These are phyloP conservation scores for Heliocidaris erythrogramma DNA, from an alignment of 35 echinoderm and acorn worm genomes.

Conservation along the genomic window DNA sequence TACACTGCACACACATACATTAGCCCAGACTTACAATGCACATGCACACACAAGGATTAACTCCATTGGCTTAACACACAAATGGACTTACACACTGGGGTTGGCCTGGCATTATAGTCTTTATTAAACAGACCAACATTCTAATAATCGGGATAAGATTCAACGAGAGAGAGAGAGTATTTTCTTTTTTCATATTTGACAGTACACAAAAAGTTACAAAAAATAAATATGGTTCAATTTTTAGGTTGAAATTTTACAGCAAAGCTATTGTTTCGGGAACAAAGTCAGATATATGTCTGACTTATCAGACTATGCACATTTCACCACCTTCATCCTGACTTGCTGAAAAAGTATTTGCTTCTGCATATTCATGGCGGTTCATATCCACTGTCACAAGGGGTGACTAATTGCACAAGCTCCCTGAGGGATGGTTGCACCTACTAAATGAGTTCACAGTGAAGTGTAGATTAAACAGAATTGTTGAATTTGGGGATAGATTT, in stretches of 20 bases:
- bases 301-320: background rate
- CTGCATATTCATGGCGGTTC: background rate
- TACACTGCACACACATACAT: constrained; percentile 3
- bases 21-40: background rate
- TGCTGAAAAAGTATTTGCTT: background rate
- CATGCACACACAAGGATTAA: background rate
- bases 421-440: background rate
- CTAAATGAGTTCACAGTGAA: background rate
- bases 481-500: too few species aligned
- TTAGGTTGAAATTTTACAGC: too few species aligned
- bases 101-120: background rate
- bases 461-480: too few species aligned
- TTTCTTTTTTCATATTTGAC: too few species aligned
- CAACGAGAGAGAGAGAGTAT: too few species aligned
- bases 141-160: too few species aligned
- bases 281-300: background rate
- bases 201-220: too few species aligned
- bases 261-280: background rate
- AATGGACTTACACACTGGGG: background rate
- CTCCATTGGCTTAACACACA: constrained; percentile 16
- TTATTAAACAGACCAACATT: background rate
- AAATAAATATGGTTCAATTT: too few species aligned
- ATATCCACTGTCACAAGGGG: constrained; percentile 3
- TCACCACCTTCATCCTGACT: background rate
- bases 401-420: background rate